Evolutionary conservation across 2,113 vertebrate species (phyloP).

Genomic region (Pachyramphus minor): DNA sequence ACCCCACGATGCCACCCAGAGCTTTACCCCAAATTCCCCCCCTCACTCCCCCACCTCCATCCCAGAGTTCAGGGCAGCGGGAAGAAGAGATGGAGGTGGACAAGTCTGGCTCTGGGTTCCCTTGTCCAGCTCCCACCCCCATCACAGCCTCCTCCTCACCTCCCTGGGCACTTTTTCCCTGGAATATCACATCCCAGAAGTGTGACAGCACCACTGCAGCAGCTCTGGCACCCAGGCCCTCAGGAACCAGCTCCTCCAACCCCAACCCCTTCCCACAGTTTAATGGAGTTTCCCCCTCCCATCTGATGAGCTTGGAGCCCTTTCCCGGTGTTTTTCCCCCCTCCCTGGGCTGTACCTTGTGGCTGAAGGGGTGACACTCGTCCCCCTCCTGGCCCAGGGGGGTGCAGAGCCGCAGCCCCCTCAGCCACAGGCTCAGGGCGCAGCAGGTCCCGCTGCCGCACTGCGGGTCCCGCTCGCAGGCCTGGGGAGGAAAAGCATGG

Average conservation of each 20-base stretch:
- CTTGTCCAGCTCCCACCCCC: neutral
- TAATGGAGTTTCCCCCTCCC: neutral
- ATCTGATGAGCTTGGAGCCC: accelerated
- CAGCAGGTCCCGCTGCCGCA: slow-evolving; percentile 86
- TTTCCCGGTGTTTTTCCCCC: neutral
- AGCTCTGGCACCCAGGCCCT: neutral
- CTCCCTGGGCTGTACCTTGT: slow-evolving; percentile 74
- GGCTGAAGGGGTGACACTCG: slow-evolving; percentile 87
- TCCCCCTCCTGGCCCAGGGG: slow-evolving; percentile 86
- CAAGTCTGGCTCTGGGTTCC: neutral
- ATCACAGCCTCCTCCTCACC: neutral
- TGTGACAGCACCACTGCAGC: neutral
- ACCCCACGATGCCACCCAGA: neutral
- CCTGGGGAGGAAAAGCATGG: slow-evolving; percentile 62
- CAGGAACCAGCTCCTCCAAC: too few species aligned
- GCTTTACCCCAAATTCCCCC: neutral
- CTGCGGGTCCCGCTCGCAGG: slow-evolving; percentile 85
- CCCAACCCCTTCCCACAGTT: neutral
- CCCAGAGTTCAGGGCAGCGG: neutral
- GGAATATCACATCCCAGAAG: neutral
- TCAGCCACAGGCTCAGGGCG: slow-evolving; percentile 88
- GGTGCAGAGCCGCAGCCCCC: slow-evolving; percentile 86
- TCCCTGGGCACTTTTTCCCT: neutral
- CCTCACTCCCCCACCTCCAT: neutral
- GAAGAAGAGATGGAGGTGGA: neutral